These are phyloP conservation scores for Microcebus jonahi DNA, from an alignment of 2,113 vertebrate genomes.

Conservation along the genomic window DNA sequence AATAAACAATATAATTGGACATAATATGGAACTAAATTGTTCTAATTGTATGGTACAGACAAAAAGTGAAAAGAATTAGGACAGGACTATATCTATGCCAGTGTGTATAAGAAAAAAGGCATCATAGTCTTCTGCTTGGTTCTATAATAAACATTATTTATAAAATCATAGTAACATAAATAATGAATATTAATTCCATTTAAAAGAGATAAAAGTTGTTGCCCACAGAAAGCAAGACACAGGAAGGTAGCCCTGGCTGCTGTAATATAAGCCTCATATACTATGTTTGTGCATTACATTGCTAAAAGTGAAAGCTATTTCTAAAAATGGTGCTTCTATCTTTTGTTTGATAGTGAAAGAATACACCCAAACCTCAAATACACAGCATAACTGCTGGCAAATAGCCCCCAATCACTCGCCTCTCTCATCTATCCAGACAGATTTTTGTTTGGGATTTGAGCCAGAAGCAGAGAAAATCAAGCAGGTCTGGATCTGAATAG, in stretches of 20 bases:
- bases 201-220: not conserved
- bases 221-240: not conserved
- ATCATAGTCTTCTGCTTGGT: not conserved
- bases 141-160: not conserved
- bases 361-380: not conserved
- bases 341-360: not conserved
- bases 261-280: not conserved
- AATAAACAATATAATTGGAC: not conserved
- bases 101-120: not conserved
- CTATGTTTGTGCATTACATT: not conserved
- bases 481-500: not conserved
- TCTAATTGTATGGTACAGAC: not conserved
- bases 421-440: not conserved
- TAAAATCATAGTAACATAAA: conserved; percentile 9
- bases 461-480: conserved; percentile 11
- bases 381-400: not conserved
- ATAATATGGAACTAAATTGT: not conserved
- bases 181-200: not conserved
- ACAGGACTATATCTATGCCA: not conserved
- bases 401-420: not conserved
- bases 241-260: not conserved
- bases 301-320: not conserved
- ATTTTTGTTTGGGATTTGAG: not conserved
- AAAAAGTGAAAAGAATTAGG: not conserved
- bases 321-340: not conserved